These are phyloP conservation scores for Sarcophilus harrisii DNA, from an alignment of 2,797 vertebrate species.

Conservation along the genomic window DNA sequence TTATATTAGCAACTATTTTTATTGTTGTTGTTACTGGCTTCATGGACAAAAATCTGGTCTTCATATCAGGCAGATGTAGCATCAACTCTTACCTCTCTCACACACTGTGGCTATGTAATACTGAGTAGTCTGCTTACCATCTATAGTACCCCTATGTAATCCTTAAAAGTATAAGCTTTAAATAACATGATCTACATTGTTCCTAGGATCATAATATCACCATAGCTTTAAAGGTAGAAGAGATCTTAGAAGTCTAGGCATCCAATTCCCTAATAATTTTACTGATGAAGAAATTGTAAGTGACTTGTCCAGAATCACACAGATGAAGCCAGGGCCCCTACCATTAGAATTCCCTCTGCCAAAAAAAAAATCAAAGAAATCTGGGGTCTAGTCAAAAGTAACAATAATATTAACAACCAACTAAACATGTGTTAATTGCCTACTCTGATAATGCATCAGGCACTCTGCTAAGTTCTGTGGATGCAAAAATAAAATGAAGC, in stretches of 20 bases:
- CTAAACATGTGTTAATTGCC: background rate
- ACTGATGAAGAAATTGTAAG: background rate
- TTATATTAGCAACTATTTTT: constrained; percentile 74
- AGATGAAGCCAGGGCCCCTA: background rate
- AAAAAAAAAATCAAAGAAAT: background rate
- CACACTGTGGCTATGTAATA: background rate
- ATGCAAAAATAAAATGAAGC: background rate
- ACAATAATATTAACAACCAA: background rate
- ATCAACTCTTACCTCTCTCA: background rate
- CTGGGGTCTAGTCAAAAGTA: background rate
- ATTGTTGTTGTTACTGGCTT: background rate
- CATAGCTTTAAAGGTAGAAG: background rate
- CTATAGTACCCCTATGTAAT: background rate
- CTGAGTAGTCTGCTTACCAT: background rate
- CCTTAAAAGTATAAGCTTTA: background rate
- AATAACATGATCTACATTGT: background rate
- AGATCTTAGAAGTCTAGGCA: background rate
- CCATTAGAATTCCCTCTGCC: background rate
- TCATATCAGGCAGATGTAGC: background rate
- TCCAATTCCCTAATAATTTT: background rate
- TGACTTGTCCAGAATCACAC: background rate
- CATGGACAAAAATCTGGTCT: background rate
- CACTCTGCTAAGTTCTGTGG: background rate
- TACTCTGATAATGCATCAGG: background rate
- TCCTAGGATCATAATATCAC: background rate